Conservation (phyloP, 1,140 invertebrate genomes). For the Pachypeltis micranthus region DNA sequence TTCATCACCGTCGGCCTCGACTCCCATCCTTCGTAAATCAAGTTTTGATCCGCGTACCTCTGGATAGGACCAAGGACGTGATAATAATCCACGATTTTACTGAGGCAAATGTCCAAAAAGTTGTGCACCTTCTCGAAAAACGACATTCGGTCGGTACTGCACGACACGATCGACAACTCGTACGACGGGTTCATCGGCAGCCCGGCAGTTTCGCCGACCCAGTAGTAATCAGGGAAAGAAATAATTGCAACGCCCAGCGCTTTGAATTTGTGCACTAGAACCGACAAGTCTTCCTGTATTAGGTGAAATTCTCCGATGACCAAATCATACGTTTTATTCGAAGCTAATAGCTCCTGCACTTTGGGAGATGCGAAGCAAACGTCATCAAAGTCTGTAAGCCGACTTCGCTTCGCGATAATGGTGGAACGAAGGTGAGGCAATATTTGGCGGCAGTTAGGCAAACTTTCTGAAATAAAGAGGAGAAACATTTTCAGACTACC, state of each 20-base stretch:
- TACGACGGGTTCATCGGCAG: slow-evolving; percentile 22
- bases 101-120: background rate
- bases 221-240: background rate
- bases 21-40: slow-evolving; percentile 24
- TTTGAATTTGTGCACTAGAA: background rate
- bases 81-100: background rate
- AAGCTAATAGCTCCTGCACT: background rate
- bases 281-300: background rate
- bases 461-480: no score
- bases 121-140: slow-evolving; percentile 18
- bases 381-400: no score
- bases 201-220: slow-evolving; percentile 12
- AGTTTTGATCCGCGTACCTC: slow-evolving; percentile 11
- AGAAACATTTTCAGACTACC: no score
- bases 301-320: background rate
- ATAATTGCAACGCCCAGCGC: background rate
- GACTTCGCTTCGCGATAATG: no score
- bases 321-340: background rate
- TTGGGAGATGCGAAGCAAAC: no score
- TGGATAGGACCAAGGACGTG: background rate
- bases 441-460: no score
- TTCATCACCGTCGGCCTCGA: slow-evolving; percentile 21
- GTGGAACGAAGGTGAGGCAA: no score
- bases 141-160: slow-evolving; percentile 19
- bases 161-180: slow-evolving; percentile 14